A percentile compares a stretch with the other conserved stretches of the same genome.
Evolutionary conservation across 2,113 vertebrate genomes (phyloP).

Genomic region (Marcusenius ussheri): DNA sequence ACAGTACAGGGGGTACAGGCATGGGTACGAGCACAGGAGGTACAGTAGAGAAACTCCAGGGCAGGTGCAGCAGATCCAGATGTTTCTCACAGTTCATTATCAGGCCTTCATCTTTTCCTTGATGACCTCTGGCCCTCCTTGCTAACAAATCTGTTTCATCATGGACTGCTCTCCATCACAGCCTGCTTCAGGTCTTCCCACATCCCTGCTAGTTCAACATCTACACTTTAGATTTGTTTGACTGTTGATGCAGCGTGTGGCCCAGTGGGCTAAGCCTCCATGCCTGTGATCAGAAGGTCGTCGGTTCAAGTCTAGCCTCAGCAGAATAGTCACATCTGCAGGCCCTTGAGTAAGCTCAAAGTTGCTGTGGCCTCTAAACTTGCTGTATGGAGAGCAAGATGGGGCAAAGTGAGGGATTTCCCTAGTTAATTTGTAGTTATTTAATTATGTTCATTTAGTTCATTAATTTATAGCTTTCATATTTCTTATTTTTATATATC

Average conservation of each 20-base stretch:
- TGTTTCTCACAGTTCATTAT: not conserved
- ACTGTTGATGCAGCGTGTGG: not conserved
- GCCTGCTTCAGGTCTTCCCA: not conserved
- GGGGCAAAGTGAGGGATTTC: too few relatives aligned
- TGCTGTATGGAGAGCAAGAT: too few relatives aligned
- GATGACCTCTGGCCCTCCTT: not conserved
- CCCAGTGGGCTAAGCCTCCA: not conserved
- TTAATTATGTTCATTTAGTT: too few relatives aligned
- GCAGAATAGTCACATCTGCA: not conserved
- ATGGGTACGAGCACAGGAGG: not conserved
- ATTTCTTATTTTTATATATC: too few relatives aligned
- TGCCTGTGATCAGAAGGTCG: too few relatives aligned
- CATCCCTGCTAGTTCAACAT: not conserved
- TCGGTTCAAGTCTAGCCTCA: too few relatives aligned
- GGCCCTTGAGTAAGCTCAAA: not conserved
- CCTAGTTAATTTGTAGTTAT: too few relatives aligned
- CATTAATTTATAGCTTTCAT: too few relatives aligned
- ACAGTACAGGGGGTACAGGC: too few relatives aligned
- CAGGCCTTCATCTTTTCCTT: not conserved
- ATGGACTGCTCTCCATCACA: not conserved
- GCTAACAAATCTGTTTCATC: not conserved
- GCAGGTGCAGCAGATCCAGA: not conserved
- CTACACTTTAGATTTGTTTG: not conserved
- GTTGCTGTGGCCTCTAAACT: too few relatives aligned
- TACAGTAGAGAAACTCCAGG: not conserved